Base-by-base conservation (phyloP, 2,797 vertebrate species). In the Harpagifer antarcticus region DNA sequence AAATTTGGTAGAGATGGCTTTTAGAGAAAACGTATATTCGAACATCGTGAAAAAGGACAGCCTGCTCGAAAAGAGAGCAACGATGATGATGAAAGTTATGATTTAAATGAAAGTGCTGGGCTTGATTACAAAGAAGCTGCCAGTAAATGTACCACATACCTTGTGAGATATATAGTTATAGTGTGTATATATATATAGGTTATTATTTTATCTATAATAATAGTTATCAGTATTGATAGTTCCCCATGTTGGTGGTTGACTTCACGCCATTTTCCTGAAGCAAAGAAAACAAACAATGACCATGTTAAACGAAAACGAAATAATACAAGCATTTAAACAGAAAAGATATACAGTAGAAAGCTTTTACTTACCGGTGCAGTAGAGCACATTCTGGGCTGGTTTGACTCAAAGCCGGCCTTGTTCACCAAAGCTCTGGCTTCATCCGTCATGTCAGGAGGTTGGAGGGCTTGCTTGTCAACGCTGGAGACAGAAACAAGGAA, bases 191-290 rank as follows among this genome's bases (percentile, higher is more conserved):
- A 14, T 15, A 27, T 15, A 23, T 14, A 14, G 7, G 40, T 27
- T 54, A 37, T 12, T 60, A 27, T 55, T 43, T 17, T 61, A 53
- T 40, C 47, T 59, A 43, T 58, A 37, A 37, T 0, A 23, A 10
- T 10, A 4, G 14, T 37, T 9, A 37, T 37, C 33, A 37, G 33
- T 37, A 9, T 37, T 37, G 8, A 1, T 7, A 3, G 2, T 58
- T 77, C 37, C 52, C 68, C 43, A 47, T 65, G 13, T 17, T 11
- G 57, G 11, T 1, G 12, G 1, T 27, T 84, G 78, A 88, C 81
- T 91, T 56, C 89, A 88, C 85, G 71, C 81, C 88, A 71, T 9
- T 57, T 2, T 75, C 70, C 84, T 88, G 74, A 44, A 72, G 9
- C 16, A 77, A 85, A 85, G 54, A 27, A 66, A 61, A 20, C 27